Base-by-base conservation (phyloP, 2,888 invertebrate genomes). In the Eilema sororculum region DNA sequence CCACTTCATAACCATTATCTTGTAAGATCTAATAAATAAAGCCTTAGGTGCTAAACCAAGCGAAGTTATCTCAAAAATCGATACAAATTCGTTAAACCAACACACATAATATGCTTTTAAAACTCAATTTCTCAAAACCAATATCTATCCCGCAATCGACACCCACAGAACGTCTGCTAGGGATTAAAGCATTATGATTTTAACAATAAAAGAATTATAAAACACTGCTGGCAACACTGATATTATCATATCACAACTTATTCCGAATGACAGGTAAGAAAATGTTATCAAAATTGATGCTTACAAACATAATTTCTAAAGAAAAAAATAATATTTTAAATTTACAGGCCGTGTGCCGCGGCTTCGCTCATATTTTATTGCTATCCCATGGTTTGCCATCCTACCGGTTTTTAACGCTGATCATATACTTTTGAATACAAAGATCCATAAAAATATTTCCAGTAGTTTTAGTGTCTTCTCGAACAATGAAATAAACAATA, bases 101-200 rank as follows among this genome's bases (percentile, higher is more conserved):
- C 33, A 64, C 30, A 52, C 61, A 61, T 65, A 68, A 68, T 67
- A 57, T 58, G 25, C 52, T 60, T 52, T 58, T 67, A 63, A 63
- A 46, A 67, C 63, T 60, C 64, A n/a, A 67, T 71, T 70, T 56
- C 65, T 24, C 61, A 65, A 71, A 71, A 68, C 58, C 73, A 69
- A 46, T 82, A 85, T 86, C 84, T 79, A 59, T 22, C 68, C 65
- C 61, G 82, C 86, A 87, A 86, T 87, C 87, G 87, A 87, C 86
- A 84, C 83, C 71, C 70, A 70, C 69, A 72, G 72, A 74, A 67
- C 77, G 66, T 71, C 77, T 77, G 72, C 71, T 60, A 59, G 61
- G 85, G 86, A 86, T 90, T 85, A 84, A 71, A 65, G 77, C 73
- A 76, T 86, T 79, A 81, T 69, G 73, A 75, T 77, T 79, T 74